Evolutionary conservation across 2,797 vertebrate species (phyloP).

Genomic region (Sitta carolinensis): DNA sequence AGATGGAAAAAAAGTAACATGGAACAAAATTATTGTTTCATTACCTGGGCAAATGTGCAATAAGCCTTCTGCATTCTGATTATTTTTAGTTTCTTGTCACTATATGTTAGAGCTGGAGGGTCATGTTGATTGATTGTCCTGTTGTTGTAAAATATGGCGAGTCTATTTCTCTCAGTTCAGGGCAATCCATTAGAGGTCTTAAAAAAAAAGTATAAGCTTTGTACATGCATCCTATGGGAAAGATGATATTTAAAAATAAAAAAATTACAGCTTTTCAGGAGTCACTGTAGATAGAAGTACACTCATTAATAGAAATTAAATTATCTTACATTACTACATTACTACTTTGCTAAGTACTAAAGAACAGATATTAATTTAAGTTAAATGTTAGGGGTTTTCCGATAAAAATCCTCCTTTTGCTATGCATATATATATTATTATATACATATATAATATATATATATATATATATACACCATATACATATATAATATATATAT

Average conservation of each 20-base stretch:
- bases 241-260: background rate
- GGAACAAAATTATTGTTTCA: background rate
- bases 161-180: background rate
- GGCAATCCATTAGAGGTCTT: background rate
- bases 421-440: background rate
- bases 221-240: background rate
- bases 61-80: background rate
- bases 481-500: background rate
- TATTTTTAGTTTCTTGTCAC: background rate
- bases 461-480: too few relatives aligned
- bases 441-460: background rate
- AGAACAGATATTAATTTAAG: background rate
- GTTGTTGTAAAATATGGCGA: background rate
- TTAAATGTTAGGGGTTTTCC: background rate
- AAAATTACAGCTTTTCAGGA: background rate
- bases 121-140: background rate
- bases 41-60: background rate
- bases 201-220: background rate
- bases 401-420: background rate
- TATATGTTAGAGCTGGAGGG: background rate
- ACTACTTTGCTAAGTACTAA: background rate
- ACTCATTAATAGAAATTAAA: background rate
- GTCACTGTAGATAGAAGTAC: background rate
- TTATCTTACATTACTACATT: background rate
- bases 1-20: background rate